phyloP scores from a whole-genome alignment of 2,113 vertebrate species.

The Anarhynchus alexandrinus region DNA sequence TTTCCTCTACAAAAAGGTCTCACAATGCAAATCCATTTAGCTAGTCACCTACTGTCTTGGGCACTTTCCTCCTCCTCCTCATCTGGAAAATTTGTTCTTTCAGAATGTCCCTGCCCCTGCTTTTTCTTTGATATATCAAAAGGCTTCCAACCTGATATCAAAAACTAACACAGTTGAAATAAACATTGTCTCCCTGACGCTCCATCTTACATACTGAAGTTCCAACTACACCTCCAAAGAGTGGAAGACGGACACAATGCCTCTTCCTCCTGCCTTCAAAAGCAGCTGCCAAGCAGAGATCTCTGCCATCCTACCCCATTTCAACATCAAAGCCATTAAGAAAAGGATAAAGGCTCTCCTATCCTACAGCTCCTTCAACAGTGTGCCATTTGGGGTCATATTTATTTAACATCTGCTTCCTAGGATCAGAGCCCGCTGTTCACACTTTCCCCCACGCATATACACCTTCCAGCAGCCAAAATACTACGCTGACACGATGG shows the following conservation, averaged over 20 bases:
- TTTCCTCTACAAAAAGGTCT: neutral
- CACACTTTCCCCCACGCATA: fast-evolving
- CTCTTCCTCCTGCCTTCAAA: neutral
- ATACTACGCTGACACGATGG: fast-evolving
- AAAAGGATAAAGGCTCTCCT: neutral
- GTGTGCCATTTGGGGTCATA: neutral
- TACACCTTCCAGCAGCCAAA: neutral
- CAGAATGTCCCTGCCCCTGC: neutral
- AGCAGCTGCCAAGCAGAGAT: neutral
- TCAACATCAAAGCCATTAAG: neutral
- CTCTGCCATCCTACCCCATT: neutral
- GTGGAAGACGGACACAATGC: fast-evolving
- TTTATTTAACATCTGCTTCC: neutral
- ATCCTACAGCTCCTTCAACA: neutral
- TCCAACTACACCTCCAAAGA: neutral
- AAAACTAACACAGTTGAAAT: neutral
- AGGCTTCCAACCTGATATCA: neutral
- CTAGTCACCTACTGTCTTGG: neutral
- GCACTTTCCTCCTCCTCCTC: neutral
- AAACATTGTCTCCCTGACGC: neutral
- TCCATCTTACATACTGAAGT: neutral
- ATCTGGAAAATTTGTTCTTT: neutral
- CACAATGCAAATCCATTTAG: neutral
- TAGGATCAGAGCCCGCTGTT: neutral
- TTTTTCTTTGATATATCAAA: neutral